These are phyloP conservation scores for Poicephalus gulielmi DNA, from an alignment of 2,113 vertebrate genomes.

Conservation along the genomic window DNA sequence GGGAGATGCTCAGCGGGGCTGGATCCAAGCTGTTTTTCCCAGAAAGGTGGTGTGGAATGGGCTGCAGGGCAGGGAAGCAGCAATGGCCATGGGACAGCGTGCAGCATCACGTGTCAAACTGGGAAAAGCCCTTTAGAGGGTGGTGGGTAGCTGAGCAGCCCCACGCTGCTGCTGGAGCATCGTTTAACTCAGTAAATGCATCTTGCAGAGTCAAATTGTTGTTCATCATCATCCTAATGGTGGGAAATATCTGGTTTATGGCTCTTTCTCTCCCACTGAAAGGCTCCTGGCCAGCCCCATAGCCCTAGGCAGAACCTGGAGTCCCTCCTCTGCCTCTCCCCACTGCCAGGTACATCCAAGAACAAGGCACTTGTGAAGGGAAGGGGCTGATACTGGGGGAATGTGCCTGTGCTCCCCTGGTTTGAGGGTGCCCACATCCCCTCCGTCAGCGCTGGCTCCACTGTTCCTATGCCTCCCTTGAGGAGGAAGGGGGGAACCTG, in stretches of 20 bases:
- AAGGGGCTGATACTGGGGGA: rapidly evolving
- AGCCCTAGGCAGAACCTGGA: neutral
- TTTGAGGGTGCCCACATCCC: rapidly evolving
- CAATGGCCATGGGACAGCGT: rapidly evolving
- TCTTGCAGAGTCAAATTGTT: neutral
- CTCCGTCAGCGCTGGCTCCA: neutral
- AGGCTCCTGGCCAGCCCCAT: neutral
- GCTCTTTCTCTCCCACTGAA: rapidly evolving
- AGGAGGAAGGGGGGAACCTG: neutral
- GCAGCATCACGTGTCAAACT: neutral
- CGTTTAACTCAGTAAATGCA: neutral
- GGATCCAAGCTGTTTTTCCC: neutral
- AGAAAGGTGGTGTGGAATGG: rapidly evolving
- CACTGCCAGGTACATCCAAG: neutral
- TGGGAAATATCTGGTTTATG: neutral
- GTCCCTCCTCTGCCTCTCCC: neutral
- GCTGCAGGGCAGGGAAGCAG: neutral
- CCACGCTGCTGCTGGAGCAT: rapidly evolving
- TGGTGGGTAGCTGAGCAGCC: rapidly evolving
- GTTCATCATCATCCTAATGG: neutral
- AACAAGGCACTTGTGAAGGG: neutral
- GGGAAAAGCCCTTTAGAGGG: neutral
- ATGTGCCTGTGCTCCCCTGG: neutral
- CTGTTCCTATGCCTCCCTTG: neutral
- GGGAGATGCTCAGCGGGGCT: neutral